Evolutionary conservation across 2,888 invertebrate genomes (phyloP).

Genomic region (Oscheius myriophilus): DNA sequence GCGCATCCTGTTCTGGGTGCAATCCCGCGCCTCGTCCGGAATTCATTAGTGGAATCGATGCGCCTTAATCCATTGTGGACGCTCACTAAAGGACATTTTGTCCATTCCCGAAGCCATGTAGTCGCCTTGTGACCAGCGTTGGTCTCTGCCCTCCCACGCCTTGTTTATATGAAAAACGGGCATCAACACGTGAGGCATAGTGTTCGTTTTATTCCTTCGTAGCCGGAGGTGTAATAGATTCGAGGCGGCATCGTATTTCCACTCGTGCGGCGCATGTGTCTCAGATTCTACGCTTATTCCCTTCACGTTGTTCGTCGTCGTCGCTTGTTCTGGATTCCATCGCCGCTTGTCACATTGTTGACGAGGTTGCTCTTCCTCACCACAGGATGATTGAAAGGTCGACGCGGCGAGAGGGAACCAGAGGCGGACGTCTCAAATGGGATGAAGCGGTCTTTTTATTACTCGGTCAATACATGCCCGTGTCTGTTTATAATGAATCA

Average conservation of each 20-base stretch:
- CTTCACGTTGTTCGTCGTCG: not conserved
- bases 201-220: constrained; percentile 11
- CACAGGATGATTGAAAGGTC: constrained; percentile 1
- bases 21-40: constrained; percentile 25
- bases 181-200: not conserved
- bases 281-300: not conserved
- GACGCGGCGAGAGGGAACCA: not conserved
- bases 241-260: constrained; percentile 25
- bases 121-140: not conserved
- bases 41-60: constrained; percentile 28
- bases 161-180: not conserved
- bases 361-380: constrained; percentile 1
- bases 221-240: constrained; percentile 26
- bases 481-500: constrained; percentile 19
- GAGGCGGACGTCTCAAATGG: not conserved
- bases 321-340: not conserved
- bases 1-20: constrained; percentile 21
- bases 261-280: not conserved
- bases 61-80: constrained; percentile 27
- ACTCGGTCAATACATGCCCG: constrained; percentile 6
- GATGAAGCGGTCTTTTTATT: constrained; percentile 5
- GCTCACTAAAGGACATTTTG: constrained; percentile 28
- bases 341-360: not conserved
- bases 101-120: constrained; percentile 10
- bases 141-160: constrained; percentile 4